Evolutionary conservation across 2,888 invertebrate genomes (phyloP).

Genomic region (Leucoma salicis): DNA sequence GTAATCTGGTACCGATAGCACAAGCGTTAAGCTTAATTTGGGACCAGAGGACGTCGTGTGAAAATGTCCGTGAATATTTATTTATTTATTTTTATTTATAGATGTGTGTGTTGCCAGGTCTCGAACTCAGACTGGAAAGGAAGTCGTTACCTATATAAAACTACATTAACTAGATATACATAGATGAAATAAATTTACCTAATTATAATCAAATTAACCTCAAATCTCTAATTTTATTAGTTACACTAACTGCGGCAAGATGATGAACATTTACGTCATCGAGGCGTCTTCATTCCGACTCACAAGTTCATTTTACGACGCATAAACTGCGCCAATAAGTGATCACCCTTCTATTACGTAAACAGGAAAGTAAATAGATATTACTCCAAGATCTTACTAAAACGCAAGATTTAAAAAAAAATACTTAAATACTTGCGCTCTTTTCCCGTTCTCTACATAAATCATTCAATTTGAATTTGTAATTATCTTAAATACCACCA

Average conservation of each 20-base stretch:
- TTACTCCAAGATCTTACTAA: constrained; percentile 2
- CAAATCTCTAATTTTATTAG: constrained; percentile 1
- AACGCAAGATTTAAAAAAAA: not conserved
- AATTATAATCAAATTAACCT: not conserved
- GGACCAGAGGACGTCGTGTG: too few species aligned
- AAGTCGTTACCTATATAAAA: too few species aligned
- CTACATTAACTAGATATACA: too few species aligned
- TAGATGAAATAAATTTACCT: too few species aligned
- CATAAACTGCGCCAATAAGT: constrained; percentile 50
- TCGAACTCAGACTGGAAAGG: too few species aligned
- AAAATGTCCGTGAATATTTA: too few species aligned
- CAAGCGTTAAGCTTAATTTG: too few species aligned
- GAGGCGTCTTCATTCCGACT: constrained; percentile 37
- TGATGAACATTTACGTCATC: constrained; percentile 38
- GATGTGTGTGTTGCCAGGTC: too few species aligned
- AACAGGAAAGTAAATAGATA: constrained; percentile 33
- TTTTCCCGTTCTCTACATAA: not conserved
- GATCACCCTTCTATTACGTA: constrained; percentile 42
- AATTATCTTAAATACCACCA: not conserved
- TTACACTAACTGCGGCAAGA: constrained; percentile 10
- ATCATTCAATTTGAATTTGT: too few species aligned
- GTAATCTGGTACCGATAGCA: too few species aligned
- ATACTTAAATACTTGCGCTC: not conserved
- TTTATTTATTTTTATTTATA: too few species aligned
- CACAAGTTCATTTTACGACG: constrained; percentile 48